Evolutionary conservation across 1,140 invertebrate species (phyloP).

Genomic region (Nephila pilipes): DNA sequence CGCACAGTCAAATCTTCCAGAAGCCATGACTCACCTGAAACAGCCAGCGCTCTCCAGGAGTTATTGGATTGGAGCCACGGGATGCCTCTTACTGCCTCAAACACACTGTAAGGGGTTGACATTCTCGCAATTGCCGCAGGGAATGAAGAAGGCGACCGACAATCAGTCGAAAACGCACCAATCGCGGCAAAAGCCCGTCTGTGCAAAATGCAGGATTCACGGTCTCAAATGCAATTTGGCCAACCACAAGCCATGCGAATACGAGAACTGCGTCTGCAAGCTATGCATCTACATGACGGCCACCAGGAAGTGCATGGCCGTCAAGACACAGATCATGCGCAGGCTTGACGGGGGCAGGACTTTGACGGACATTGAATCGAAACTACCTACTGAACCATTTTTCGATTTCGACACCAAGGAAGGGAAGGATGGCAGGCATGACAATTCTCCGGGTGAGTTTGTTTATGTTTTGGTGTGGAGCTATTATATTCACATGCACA

Average conservation of each 20-base stretch:
- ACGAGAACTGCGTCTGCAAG: background rate
- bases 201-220: conserved; percentile 31
- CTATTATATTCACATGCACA: no score
- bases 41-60: background rate
- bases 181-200: background rate
- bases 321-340: background rate
- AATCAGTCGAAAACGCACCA: background rate
- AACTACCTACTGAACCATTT: background rate
- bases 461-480: background rate
- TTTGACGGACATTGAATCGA: background rate
- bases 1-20: background rate
- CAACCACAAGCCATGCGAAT: background rate
- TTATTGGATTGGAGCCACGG: background rate
- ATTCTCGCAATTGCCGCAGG: background rate
- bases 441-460: background rate
- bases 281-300: background rate
- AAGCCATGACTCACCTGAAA: background rate
- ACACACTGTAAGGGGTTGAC: background rate
- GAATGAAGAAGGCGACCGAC: background rate
- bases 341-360: background rate
- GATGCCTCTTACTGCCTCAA: background rate
- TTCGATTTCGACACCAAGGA: background rate
- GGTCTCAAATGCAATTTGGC: background rate
- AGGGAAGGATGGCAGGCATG: background rate
- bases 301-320: background rate